Base-by-base conservation (phyloP, 2,797 vertebrate genomes). In the Lindbergichthys nudifrons region DNA sequence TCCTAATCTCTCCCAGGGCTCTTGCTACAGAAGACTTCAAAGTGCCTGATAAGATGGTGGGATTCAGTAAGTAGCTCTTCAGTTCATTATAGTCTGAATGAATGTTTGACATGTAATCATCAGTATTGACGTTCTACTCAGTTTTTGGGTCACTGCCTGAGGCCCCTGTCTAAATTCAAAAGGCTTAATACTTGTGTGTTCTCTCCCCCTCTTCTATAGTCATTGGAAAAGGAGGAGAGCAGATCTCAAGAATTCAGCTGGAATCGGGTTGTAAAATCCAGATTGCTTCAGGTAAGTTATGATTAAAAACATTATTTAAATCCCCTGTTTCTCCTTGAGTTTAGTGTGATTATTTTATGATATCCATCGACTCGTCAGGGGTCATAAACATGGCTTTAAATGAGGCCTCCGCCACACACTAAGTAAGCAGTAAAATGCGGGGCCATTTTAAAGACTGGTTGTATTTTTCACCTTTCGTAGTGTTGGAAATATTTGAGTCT, bases 41-140 rank as follows among this genome's bases (percentile, higher is more conserved):
- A 97, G 98, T 99, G 96, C 98, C 98, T 97, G 98, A 99, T 94
- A 99, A 99, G 93, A 99, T 99, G 98, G 98, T 99, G 91, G 98
- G 98, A 95, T 99, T 99, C 93, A 99, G 98, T 99, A 96, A 99
- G 98, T 98, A 75, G 62, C 73, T 53, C 53, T 62, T 26, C 4
- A 46, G 51, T 63, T 83, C 21, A 73, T 83, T 83, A 58, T 63
- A 47, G 32, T 74, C 46, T 1, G 26, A 61, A 62, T 74, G 51
- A 65, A 51, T 72, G 67, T 83, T 81, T 80, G 58, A 75, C 48
- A 53, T 62, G 76, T 50, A 75, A 83, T 86, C 75, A 69, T 77
- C 52, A 71, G 26, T 87, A 79, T 85, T 89, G 80, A 83, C 57
- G 0, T 76, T 74, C 32, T 71, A 12, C 47, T 79, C 46, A 77